Evolutionary conservation across 1,140 invertebrate species (phyloP), one percentile per base, ranked within the genome.

Genomic region (Phymorhynchus buccinoides): DNA sequence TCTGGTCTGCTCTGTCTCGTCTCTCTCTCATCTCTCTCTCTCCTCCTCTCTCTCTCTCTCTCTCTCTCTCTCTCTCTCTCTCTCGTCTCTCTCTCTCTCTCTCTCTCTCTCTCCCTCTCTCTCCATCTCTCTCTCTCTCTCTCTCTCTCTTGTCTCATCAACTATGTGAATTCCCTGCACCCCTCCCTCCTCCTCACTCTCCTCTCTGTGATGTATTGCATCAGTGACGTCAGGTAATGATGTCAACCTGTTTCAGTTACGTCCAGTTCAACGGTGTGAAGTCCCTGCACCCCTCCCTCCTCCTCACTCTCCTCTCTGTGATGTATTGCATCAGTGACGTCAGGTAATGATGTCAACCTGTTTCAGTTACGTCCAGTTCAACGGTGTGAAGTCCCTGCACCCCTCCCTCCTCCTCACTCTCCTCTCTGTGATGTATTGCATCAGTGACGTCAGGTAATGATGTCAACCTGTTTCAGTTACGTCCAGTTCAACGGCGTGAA

Each of bases 401-500:
- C n/a, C 48, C 48, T 16, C 12, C 39, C 35, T 12, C 39, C 18
- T 9, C n/a, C 14, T 16, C 32, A n/a, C n/a, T n/a, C n/a, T n/a
- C n/a, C n/a, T n/a, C n/a, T n/a, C n/a, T n/a, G n/a, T n/a, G n/a
- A n/a, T n/a, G n/a, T n/a, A n/a, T n/a, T n/a, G n/a, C n/a, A n/a
- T n/a, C n/a, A n/a, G 35, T 39, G 32, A 16, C 32, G 30, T 32
- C 4, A 39, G 12, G 27, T 12, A 62, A 18, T 66, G 4, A 3
- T 35, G 7, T 22, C n/a, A 18, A 0, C 71, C 7, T 77, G 7
- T 77, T 78, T 0, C 80, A 87, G 86, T 37, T 85, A 80, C 66
- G 18, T 22, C 14, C 3, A 77, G 39, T 71, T 87, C 39, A 85
- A 82, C 44, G 80, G 7, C 0, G 94, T 99, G 44, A 98, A 98